Conservation (phyloP, 2,888 invertebrate species). For the Folsomia candida region DNA sequence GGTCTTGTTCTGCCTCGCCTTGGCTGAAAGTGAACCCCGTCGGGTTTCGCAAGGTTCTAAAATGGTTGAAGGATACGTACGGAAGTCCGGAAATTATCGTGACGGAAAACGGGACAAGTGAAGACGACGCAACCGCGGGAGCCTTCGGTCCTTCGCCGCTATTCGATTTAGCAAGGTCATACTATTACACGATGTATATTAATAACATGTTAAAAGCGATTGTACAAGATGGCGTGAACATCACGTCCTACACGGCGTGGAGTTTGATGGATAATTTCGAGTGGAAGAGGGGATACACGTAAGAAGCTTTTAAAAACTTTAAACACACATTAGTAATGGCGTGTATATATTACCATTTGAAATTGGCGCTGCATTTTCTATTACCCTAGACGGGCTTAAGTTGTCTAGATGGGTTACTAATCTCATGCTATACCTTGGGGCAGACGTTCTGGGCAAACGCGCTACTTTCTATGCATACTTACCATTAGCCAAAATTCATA, state of each 20-base stretch:
- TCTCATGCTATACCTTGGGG: no score
- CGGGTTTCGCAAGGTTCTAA: conserved; percentile 35
- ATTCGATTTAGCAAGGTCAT: conserved; percentile 27
- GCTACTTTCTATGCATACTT: no score
- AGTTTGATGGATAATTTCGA: conserved; percentile 43
- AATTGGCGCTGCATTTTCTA: no score
- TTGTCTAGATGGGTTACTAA: no score
- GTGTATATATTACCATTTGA: no score
- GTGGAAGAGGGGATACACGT: conserved; percentile 35
- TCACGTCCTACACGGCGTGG: conserved; percentile 43
- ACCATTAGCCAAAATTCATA: no score
- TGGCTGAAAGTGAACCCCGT: conserved; percentile 37
- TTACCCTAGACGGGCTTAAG: no score
- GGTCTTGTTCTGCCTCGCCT: conserved; percentile 25
- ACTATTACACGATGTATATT: conserved; percentile 41
- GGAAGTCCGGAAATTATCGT: conserved; percentile 33
- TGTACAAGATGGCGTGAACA: conserved; percentile 38
- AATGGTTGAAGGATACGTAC: conserved; percentile 34
- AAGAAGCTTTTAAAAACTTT: no score
- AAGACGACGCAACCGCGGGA: conserved; percentile 26
- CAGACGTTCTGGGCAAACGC: no score
- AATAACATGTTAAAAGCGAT: conserved; percentile 47
- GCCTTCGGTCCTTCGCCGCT: conserved; percentile 17
- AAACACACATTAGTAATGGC: no score
- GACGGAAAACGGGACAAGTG: conserved; percentile 46